phyloP scores from a whole-genome alignment of 2,888 invertebrate species.

The Griposia aprilina region DNA sequence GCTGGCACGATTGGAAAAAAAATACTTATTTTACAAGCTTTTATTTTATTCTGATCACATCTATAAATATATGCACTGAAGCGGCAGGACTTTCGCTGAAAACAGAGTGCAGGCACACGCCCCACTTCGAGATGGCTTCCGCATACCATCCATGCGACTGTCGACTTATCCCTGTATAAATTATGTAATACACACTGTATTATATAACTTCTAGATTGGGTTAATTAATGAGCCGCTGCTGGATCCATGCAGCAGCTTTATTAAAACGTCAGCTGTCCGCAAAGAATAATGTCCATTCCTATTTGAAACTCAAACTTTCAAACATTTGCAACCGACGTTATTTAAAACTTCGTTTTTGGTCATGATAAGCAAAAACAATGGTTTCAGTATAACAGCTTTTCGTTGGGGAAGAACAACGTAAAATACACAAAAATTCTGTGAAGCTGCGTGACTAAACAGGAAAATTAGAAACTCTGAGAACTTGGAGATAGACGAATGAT shows the following conservation, averaged over 20 bases:
- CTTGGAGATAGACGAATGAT: slow-evolving; percentile 41
- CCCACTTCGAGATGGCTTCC: slow-evolving; percentile 73
- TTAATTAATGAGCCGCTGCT: slow-evolving; percentile 14
- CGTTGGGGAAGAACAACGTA: slow-evolving; percentile 18
- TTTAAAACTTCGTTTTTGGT: slow-evolving; percentile 2
- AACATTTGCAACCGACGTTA: slow-evolving; percentile 23
- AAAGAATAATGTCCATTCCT: slow-evolving; percentile 13
- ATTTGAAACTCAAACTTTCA: slow-evolving; percentile 31
- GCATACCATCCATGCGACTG: slow-evolving; percentile 69
- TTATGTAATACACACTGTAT: slow-evolving; percentile 49
- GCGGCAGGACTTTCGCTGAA: slow-evolving; percentile 72
- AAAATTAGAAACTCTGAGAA: slow-evolving; percentile 59
- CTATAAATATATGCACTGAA: slow-evolving; percentile 72
- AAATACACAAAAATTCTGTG: slow-evolving; percentile 41
- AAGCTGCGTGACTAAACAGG: slow-evolving; percentile 47
- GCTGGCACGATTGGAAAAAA: slow-evolving; percentile 78
- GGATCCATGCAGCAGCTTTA: slow-evolving; percentile 25
- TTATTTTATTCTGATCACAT: slow-evolving; percentile 71
- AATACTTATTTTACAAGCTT: no score
- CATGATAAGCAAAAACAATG: slow-evolving; percentile 21
- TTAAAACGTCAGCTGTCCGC: slow-evolving; percentile 21
- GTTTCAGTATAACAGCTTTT: slow-evolving; percentile 9
- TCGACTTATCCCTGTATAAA: slow-evolving; percentile 48
- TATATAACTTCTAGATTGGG: slow-evolving; percentile 43
- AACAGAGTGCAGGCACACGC: slow-evolving; percentile 68